Evolutionary conservation across 2,797 vertebrate species (phyloP).

Genomic region (Linurgus olivaceus): DNA sequence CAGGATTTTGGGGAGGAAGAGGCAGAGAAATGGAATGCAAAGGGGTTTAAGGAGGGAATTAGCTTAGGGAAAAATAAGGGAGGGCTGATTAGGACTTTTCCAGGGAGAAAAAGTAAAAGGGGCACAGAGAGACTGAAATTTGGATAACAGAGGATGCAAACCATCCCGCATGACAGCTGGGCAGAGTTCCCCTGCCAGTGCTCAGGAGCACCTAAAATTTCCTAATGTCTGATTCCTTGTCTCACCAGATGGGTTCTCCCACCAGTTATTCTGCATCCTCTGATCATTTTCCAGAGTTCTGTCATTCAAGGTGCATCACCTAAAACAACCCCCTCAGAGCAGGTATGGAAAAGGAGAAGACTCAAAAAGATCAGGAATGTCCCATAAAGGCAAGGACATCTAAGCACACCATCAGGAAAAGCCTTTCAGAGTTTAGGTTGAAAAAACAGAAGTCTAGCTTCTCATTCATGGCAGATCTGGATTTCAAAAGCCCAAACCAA

Average conservation of each 20-base stretch:
- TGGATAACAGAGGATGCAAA: not conserved
- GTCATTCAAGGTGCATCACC: not conserved
- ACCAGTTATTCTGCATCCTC: not conserved
- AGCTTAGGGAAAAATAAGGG: not conserved
- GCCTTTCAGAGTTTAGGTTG: not conserved
- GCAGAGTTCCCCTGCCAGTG: not conserved
- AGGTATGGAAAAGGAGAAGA: not conserved
- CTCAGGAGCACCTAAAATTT: not conserved
- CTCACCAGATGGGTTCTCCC: not conserved
- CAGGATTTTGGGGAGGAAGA: not conserved
- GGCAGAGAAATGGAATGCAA: not conserved
- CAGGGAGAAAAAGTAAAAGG: not conserved
- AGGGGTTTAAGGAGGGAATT: not conserved
- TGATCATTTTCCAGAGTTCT: not conserved
- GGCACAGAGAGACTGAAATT: not conserved
- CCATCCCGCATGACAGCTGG: not conserved
- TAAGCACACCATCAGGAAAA: not conserved
- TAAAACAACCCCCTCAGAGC: not conserved
- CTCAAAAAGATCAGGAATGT: not conserved
- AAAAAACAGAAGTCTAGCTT: not conserved
- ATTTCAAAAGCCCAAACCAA: not conserved
- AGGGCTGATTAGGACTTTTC: not conserved
- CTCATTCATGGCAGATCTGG: not conserved
- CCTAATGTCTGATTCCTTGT: fast-evolving
- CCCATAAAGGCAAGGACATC: not conserved